A percentile compares a stretch with the other conserved stretches of the same genome.
Evolutionary conservation across 2,797 vertebrate genomes (phyloP).

Genomic region (Platyrinchus mystaceus): DNA sequence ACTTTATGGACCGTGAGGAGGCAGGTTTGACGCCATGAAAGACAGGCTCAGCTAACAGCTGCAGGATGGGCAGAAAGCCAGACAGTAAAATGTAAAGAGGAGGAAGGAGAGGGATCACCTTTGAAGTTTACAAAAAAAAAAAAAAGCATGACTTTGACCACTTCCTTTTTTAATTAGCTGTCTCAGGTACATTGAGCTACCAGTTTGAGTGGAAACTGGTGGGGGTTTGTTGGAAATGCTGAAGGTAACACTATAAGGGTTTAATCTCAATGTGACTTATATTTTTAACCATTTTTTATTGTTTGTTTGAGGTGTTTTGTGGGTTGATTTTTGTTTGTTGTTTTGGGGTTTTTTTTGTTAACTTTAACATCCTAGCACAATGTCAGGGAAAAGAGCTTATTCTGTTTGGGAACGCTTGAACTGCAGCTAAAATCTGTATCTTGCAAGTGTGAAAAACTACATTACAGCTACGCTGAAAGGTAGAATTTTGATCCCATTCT

Average conservation of each 20-base stretch:
- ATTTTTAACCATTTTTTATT: neutral
- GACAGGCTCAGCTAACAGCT: slow-evolving; percentile 74
- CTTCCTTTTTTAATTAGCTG: slow-evolving; percentile 75
- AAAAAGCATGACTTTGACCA: slow-evolving; percentile 75
- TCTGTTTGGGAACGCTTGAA: neutral
- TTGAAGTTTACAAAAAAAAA: slow-evolving; percentile 78
- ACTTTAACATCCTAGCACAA: neutral
- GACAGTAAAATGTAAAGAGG: slow-evolving; percentile 83
- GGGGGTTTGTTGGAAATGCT: neutral
- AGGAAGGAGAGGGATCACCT: slow-evolving; percentile 73
- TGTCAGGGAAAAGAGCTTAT: neutral
- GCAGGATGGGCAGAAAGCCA: slow-evolving; percentile 71
- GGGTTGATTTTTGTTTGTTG: neutral
- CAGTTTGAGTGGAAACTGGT: neutral
- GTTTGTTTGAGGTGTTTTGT: neutral
- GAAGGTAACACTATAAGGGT: neutral
- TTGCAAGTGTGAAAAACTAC: slow-evolving; percentile 17
- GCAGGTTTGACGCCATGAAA: slow-evolving; percentile 80
- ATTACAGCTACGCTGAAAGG: slow-evolving; percentile 2
- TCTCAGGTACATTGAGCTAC: slow-evolving; percentile 68
- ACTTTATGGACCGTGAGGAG: slow-evolving; percentile 82
- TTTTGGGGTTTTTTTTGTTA: neutral
- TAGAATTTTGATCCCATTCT: neutral
- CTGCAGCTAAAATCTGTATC: neutral
- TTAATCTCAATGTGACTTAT: neutral